phyloP scores from a whole-genome alignment of 1,140 invertebrate genomes.

The Copidosoma floridanum region DNA sequence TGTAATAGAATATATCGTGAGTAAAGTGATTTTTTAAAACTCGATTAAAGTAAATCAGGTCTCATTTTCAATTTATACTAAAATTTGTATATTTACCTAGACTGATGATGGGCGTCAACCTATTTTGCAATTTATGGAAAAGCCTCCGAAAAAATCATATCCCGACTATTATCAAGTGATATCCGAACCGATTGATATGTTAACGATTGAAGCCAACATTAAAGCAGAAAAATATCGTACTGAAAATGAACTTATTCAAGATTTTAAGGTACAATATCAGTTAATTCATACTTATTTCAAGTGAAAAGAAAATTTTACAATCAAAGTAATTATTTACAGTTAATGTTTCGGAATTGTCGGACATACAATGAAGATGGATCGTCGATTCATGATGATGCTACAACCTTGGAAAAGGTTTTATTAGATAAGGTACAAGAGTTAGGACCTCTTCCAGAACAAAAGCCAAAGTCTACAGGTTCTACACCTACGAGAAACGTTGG shows the following conservation, averaged over 20 bases:
- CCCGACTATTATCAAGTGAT: constrained; percentile 96
- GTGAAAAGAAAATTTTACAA: not conserved
- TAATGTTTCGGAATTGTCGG: constrained; percentile 93
- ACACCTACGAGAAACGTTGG: constrained; percentile 50
- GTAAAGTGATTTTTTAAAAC: constrained; percentile 39
- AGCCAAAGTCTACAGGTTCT: constrained; percentile 44
- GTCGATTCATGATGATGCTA: constrained; percentile 92
- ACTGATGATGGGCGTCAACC: constrained; percentile 80
- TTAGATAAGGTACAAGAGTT: constrained; percentile 82
- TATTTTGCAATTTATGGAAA: constrained; percentile 92
- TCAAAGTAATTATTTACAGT: constrained; percentile 22
- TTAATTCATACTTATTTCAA: not conserved
- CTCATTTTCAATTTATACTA: constrained; percentile 17
- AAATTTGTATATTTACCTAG: constrained; percentile 45
- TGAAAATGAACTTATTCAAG: constrained; percentile 66
- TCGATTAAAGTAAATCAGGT: constrained; percentile 19
- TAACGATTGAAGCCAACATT: constrained; percentile 89
- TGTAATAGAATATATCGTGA: constrained; percentile 74
- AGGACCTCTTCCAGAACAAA: constrained; percentile 53
- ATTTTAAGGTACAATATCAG: constrained; percentile 62
- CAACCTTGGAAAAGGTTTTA: constrained; percentile 80
- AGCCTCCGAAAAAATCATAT: constrained; percentile 93
- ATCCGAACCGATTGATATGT: constrained; percentile 90
- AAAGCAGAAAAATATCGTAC: constrained; percentile 67
- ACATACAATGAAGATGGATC: constrained; percentile 96